A percentile compares a stretch with the other conserved stretches of the same genome.
Evolutionary conservation across 2,113 vertebrate species (phyloP).

Genomic region (Etheostoma spectabile): DNA sequence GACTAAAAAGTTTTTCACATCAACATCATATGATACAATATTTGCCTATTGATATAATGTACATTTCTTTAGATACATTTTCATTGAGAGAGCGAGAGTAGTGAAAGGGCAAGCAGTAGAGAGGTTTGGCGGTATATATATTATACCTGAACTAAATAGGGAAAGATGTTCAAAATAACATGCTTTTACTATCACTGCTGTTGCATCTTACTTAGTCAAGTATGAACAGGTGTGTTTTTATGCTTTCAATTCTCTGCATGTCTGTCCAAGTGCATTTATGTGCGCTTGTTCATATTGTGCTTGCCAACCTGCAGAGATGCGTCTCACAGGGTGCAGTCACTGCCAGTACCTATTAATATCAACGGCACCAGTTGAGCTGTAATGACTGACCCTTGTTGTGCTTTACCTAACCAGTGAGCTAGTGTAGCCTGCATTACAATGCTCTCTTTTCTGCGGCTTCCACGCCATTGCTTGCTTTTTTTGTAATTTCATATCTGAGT

Average conservation of each 20-base stretch:
- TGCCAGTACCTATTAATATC: conserved; percentile 72
- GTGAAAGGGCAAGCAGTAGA: neutral
- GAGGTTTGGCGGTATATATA: neutral
- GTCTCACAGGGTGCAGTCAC: conserved; percentile 58
- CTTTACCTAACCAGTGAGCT: conserved; percentile 42
- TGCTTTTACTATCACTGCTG: neutral
- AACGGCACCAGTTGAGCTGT: conserved; percentile 61
- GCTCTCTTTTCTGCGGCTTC: neutral
- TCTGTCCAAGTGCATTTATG: conserved; percentile 19
- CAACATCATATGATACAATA: too few relatives aligned
- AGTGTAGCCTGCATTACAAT: neutral
- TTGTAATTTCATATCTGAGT: neutral
- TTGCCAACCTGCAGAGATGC: conserved; percentile 68
- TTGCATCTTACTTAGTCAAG: neutral
- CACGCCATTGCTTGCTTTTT: neutral
- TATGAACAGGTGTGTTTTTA: neutral
- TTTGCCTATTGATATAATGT: too few relatives aligned
- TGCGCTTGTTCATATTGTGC: conserved; percentile 38
- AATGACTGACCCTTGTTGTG: conserved; percentile 64
- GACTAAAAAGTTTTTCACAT: neutral
- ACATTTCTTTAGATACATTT: neutral
- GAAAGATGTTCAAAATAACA: neutral
- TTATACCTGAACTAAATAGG: neutral
- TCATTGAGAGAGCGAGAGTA: neutral
- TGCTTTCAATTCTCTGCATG: neutral